A percentile compares a stretch with the other conserved stretches of the same genome.
Evolutionary conservation across 2,888 invertebrate genomes (phyloP).

Genomic region (Pollenia angustigena): DNA sequence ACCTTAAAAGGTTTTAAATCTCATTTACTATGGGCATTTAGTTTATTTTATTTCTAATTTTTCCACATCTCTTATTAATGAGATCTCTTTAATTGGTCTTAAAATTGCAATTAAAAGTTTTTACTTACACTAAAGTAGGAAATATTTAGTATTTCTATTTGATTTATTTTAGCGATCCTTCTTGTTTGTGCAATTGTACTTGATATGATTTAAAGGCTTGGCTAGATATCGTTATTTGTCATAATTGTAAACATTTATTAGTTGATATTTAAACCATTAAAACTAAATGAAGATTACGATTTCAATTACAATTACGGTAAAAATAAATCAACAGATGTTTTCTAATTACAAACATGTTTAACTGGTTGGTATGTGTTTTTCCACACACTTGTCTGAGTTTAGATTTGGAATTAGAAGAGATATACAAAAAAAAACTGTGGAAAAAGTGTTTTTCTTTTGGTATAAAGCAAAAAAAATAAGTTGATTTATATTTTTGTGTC

Average conservation of each 20-base stretch:
- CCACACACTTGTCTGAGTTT: neutral
- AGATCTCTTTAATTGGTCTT: constrained; percentile 57
- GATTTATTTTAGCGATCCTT: neutral
- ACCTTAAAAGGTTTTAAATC: constrained; percentile 20
- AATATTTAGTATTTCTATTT: constrained; percentile 16
- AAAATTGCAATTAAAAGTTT: constrained; percentile 63
- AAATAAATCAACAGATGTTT: constrained; percentile 58
- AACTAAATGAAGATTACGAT: constrained; percentile 19
- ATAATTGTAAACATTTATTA: constrained; percentile 25
- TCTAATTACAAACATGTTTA: constrained; percentile 57
- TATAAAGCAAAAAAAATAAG: neutral
- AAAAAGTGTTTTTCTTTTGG: constrained; percentile 38
- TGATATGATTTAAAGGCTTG: neutral
- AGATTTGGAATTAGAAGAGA: neutral
- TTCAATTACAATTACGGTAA: constrained; percentile 38
- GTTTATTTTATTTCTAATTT: neutral
- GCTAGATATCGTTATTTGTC: constrained; percentile 38
- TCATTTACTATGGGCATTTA: neutral
- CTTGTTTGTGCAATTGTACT: neutral
- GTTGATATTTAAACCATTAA: constrained; percentile 50
- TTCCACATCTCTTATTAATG: constrained; percentile 9
- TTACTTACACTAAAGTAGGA: constrained; percentile 36
- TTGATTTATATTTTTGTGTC: too few species aligned
- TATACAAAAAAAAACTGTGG: neutral
- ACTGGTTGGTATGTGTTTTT: constrained; percentile 11